Conservation (phyloP, 2,113 vertebrate genomes). For the Daboia siamensis region DNA sequence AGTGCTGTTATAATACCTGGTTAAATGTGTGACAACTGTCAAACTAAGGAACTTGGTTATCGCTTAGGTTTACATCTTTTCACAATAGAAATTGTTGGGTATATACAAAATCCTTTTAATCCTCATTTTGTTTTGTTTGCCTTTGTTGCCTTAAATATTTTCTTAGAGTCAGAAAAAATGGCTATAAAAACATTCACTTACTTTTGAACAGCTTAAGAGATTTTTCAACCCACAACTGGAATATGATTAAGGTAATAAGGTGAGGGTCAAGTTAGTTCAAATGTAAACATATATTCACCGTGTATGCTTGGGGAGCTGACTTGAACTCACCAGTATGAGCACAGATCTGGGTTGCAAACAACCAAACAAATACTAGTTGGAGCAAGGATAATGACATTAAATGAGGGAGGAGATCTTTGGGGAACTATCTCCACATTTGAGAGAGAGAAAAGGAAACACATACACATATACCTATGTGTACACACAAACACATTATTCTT, state of each 20-base stretch:
- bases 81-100: not conserved
- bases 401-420: not conserved
- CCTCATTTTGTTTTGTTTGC: not conserved
- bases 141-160: not conserved
- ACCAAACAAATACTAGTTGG: not conserved
- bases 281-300: not conserved
- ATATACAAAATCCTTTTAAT: not conserved
- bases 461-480: not conserved
- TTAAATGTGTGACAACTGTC: not conserved
- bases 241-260: not conserved
- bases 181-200: not conserved
- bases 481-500: not conserved
- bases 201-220: not conserved
- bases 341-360: not conserved
- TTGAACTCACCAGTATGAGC: not conserved
- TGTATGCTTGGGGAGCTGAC: not conserved
- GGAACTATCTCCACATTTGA: not conserved
- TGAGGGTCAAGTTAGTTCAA: not conserved
- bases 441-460: not conserved
- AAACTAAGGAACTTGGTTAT: not conserved
- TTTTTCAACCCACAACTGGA: not conserved
- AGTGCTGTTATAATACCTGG: not conserved
- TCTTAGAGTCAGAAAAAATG: slow-evolving; percentile 4
- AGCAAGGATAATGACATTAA: not conserved
- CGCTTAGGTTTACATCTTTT: not conserved